Percentiles rank a stretch among this genome's conserved stretches.
phyloP scores from a whole-genome alignment of 2,888 invertebrate species.

The Tridacna gigas region DNA sequence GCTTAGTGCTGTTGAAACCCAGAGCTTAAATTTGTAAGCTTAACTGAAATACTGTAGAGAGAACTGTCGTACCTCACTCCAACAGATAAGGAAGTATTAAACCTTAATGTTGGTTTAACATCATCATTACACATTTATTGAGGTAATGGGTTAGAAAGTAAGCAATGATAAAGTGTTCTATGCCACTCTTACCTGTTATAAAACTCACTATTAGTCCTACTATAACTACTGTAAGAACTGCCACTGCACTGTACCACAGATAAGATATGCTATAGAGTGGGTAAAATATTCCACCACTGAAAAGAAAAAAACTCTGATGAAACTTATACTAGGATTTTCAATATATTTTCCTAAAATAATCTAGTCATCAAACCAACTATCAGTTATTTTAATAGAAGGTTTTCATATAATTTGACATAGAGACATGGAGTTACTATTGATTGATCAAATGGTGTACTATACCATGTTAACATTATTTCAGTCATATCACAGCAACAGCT shows the following conservation, averaged over 20 bases:
- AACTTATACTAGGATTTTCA: background rate
- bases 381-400: too few relatives aligned
- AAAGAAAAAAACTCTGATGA: conserved; percentile 9
- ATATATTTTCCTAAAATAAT: background rate
- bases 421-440: background rate
- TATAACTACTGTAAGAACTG: conserved; percentile 90
- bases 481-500: background rate
- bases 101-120: too few relatives aligned
- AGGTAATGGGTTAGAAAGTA: too few relatives aligned
- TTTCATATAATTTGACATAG: background rate
- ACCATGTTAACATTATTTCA: background rate
- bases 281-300: conserved; percentile 67
- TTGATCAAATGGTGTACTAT: background rate
- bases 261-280: conserved; percentile 90
- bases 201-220: conserved; percentile 91
- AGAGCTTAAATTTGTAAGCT: too few relatives aligned
- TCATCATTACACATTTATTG: too few relatives aligned
- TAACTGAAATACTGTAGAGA: too few relatives aligned
- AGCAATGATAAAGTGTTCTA: too few relatives aligned
- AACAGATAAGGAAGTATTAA: too few relatives aligned
- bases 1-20: too few relatives aligned
- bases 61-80: too few relatives aligned
- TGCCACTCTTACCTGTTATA: conserved; percentile 72
- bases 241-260: conserved; percentile 95
- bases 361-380: too few relatives aligned